Conservation (phyloP, 35 echinoderm and acorn worm species). For the Patiria miniata region DNA sequence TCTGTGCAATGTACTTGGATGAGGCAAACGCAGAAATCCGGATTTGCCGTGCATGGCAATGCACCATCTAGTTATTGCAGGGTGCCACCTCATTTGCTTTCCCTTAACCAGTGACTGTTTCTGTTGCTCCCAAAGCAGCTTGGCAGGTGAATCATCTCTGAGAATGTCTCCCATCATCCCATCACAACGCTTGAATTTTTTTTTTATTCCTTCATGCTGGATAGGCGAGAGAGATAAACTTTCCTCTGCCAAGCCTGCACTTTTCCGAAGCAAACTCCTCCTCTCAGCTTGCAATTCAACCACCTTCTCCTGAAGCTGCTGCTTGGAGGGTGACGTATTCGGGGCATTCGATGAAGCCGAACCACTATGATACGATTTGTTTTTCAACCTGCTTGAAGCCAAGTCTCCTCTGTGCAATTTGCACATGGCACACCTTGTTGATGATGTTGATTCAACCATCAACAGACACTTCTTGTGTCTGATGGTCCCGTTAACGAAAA, state of each 20-base stretch:
- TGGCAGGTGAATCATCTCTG: background rate
- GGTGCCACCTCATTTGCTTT: constrained; percentile 57
- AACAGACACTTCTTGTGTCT: background rate
- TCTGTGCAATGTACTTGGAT: constrained; percentile 15
- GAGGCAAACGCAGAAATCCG: constrained; percentile 19
- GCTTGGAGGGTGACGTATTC: background rate
- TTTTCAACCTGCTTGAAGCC: background rate
- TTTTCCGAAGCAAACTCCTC: background rate
- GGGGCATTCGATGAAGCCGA: background rate
- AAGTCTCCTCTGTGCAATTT: background rate
- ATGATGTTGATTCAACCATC: background rate
- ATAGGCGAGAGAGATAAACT: background rate
- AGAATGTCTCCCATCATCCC: background rate
- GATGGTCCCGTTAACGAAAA: background rate
- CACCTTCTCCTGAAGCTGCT: background rate
- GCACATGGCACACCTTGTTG: background rate
- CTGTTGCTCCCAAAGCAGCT: constrained; percentile 41
- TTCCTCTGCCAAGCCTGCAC: background rate
- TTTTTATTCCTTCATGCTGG: background rate
- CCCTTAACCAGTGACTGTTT: background rate
- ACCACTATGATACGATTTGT: background rate
- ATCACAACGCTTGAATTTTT: background rate
- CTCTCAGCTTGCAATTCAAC: background rate
- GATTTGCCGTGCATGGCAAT: constrained; percentile 34
- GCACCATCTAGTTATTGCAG: constrained; percentile 55